These are phyloP conservation scores for Pomatostomus ruficeps DNA, from an alignment of 2,113 vertebrate species.

Conservation along the genomic window DNA sequence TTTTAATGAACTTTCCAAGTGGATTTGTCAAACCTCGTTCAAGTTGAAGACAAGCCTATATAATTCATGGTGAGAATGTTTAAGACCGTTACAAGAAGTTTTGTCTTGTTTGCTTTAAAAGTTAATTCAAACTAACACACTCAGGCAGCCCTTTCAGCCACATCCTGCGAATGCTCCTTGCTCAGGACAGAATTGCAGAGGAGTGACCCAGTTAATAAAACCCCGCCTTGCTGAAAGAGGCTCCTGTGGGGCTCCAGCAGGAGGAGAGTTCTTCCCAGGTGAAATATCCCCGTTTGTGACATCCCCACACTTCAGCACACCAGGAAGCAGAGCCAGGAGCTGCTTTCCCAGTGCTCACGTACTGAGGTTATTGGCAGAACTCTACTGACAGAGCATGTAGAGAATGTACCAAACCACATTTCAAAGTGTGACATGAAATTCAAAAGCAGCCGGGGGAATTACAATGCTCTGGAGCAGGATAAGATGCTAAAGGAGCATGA, in stretches of 20 bases:
- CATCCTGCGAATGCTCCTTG: background rate
- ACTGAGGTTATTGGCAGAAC: slow-evolving; percentile 36
- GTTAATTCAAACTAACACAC: background rate
- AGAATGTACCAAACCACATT: slow-evolving; percentile 60
- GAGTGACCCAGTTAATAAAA: background rate
- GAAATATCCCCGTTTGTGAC: background rate
- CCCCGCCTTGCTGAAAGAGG: background rate
- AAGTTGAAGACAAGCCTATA: background rate
- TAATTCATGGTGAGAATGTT: background rate
- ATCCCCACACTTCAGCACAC: background rate
- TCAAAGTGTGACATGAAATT: slow-evolving; percentile 59
- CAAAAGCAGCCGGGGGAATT: slow-evolving; percentile 64
- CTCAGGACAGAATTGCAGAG: background rate
- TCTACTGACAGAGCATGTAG: slow-evolving; percentile 59
- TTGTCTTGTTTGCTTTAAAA: background rate
- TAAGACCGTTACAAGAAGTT: background rate
- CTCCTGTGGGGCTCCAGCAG: background rate
- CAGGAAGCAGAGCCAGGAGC: background rate
- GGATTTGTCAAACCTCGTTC: background rate
- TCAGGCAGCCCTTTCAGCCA: background rate
- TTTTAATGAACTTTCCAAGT: background rate
- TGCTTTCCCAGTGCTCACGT: background rate
- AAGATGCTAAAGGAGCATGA: slow-evolving; percentile 56
- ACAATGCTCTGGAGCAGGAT: slow-evolving; percentile 38
- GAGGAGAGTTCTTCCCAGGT: background rate